Base-by-base conservation (phyloP, 2,113 vertebrate genomes). In the Erinaceus europaeus region DNA sequence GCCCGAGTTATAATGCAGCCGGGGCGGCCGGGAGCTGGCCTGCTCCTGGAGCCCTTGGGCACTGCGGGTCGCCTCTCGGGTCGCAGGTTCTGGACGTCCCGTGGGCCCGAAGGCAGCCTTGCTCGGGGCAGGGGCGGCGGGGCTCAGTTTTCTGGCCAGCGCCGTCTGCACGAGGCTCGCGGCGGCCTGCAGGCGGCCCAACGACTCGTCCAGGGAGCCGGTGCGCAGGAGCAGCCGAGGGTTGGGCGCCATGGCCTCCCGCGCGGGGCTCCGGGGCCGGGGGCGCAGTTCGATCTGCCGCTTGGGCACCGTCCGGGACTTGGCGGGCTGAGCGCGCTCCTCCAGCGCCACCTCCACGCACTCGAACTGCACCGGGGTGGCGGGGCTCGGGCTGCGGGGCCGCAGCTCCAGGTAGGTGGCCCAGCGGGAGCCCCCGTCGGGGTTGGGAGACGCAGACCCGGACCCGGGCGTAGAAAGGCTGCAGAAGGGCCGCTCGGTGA, bases 251-350 rank as follows among this genome's bases (percentile, higher is more conserved):
- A 2, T 27, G 5, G 81, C 3, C n/a, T 62, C 73, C 48, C 40
- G 59, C 12, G 69, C 48, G 1, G 95, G 94, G 1, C 96, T 96
- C 69, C 94, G 96, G 85, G 98, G 97, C 72, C 96, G 97, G 69
- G 97, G 98, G 80, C 98, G 98, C 73, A 99, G 97, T 94, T 98
- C 98, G 83, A 99, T 99, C 96, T 99, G 98, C 80, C 98, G 98
- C 93, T 99, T 99, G 64, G 98, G 99, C 55, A 99, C 99, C 0
- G 98, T 98, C 95, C 98, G 98, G 93, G 97, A 97, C 86, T 97
- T 96, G 79, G 91, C 55, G 0, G 95, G 90, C 38, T 91, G 97
- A 23, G 96, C 97, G 76, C 84, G 90, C 14, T 95, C 98, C 95
- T 99, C 98, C 92, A 99, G 92, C 1, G 97, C 98, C 86, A 99